Percentiles rank a stretch among this genome's conserved stretches.
Conservation (phyloP, 2,797 vertebrate species). For the Enteromius fasciolatus region DNA sequence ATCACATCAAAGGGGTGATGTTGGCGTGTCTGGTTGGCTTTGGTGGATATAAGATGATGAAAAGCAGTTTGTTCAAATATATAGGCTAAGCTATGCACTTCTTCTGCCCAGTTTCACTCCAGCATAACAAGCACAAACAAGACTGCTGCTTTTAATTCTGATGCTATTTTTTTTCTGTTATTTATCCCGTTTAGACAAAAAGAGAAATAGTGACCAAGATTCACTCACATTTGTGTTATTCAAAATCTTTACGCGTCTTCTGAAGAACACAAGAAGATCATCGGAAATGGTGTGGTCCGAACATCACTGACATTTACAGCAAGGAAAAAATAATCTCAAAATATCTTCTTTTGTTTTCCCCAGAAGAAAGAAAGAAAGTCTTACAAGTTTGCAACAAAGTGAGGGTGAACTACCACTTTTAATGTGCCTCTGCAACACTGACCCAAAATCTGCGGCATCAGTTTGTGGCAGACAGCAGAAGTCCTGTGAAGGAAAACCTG, state of each 20-base stretch:
- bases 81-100: not conserved
- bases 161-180: not conserved
- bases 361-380: not conserved
- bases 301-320: not conserved
- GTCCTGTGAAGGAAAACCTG: not conserved
- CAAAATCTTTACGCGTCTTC: not conserved
- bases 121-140: not conserved
- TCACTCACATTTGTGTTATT: not conserved
- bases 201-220: not conserved
- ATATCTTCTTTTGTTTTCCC: not conserved
- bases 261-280: not conserved
- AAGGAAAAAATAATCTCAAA: not conserved
- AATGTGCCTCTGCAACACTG: not conserved
- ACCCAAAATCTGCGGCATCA: not conserved
- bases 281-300: not conserved
- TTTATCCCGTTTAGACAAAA: not conserved
- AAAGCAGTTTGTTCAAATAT: not conserved
- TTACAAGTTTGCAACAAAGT: not conserved
- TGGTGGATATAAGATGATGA: not conserved
- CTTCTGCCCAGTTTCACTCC: not conserved
- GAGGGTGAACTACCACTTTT: not conserved
- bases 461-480: not conserved
- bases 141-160: not conserved
- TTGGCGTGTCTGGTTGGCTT: conserved; percentile 20
- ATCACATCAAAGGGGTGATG: conserved; percentile 43